Conservation (phyloP, 2,113 vertebrate genomes). For the Sphaerodactylus townsendi region DNA sequence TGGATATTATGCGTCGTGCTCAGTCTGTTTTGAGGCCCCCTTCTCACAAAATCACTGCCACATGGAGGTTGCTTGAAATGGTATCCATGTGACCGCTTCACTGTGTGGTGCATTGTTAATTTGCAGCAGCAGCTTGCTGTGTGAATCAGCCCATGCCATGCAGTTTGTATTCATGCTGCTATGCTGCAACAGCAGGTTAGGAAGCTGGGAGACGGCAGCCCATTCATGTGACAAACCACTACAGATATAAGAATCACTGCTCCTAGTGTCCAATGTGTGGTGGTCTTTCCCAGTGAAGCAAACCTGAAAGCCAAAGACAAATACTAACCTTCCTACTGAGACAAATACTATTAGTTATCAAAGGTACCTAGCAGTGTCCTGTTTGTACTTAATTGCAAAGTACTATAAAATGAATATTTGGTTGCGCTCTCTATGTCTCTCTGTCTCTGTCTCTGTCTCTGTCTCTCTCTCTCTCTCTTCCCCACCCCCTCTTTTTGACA, state of each 20-base stretch:
- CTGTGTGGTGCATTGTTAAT: neutral
- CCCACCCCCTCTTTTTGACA: constrained; percentile 32
- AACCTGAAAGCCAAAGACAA: neutral
- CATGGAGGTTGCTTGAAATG: neutral
- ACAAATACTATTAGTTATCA: neutral
- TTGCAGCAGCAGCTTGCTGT: neutral
- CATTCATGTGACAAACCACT: neutral
- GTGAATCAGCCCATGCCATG: neutral
- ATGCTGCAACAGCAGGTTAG: neutral
- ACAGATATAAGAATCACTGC: neutral
- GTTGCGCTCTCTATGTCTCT: too few species aligned
- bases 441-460: too few species aligned
- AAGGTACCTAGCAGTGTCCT: neutral
- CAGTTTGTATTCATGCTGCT: neutral
- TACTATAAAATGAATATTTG: too few species aligned
- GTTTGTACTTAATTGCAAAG: neutral
- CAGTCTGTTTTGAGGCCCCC: neutral
- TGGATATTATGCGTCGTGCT: neutral
- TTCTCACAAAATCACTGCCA: neutral
- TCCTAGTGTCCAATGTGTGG: neutral
- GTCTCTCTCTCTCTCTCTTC: neutral
- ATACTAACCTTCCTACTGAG: neutral
- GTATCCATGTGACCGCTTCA: neutral
- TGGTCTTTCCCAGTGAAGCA: neutral
- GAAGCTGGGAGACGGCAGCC: neutral